Base-by-base conservation (phyloP, 1,140 invertebrate genomes). In the Triops longicaudatus region DNA sequence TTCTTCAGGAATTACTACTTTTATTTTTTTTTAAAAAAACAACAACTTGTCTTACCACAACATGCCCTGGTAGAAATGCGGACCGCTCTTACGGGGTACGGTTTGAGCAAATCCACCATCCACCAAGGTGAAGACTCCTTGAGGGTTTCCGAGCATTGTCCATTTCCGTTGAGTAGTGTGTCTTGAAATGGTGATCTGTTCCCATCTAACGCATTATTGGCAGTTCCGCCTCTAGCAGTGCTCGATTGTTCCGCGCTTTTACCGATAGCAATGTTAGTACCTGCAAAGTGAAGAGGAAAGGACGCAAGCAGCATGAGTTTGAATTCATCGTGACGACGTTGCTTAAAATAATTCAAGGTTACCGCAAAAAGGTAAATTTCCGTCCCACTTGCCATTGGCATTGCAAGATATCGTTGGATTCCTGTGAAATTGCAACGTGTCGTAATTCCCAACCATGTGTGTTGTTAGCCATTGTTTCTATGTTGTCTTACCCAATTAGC, bases 211-310 rank as follows among this genome's bases (percentile, higher is more conserved):
- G 92, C 94, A 82, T 94, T 94, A 43, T 87, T 86, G 0, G 93
- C 90, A 11, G 88, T 88, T 12, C 93, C 94, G 0, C 92, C 92
- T 71, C 93, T 86, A 0, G 93, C 92, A 0, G 92, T 92, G 0
- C 93, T 94, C 73, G 93, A 95, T 83, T 96, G 93, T 84, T 95
- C 96, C 1, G 92, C 89, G 1, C 93, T 94, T 83, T 94, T 94
- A 73, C 92, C 86, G 80, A 91, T 92, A 9, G 92, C 93, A 1
- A 96, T 91, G 82, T 96, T 96, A 12, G 91, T 93, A 31, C 91
- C 91, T 92, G 84, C 26, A 41, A 22, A 42, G 43, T 22, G 26
- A 31, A 11, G 26, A 74, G n/a, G 4, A 44, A n/a, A 26, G n/a
- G 31, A 11, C 14, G 50, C 50, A 7, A 31, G 27, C n/a, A 43